These are phyloP conservation scores for Rhodeus uyekii DNA, from an alignment of 2,797 vertebrate genomes.

Conservation along the genomic window DNA sequence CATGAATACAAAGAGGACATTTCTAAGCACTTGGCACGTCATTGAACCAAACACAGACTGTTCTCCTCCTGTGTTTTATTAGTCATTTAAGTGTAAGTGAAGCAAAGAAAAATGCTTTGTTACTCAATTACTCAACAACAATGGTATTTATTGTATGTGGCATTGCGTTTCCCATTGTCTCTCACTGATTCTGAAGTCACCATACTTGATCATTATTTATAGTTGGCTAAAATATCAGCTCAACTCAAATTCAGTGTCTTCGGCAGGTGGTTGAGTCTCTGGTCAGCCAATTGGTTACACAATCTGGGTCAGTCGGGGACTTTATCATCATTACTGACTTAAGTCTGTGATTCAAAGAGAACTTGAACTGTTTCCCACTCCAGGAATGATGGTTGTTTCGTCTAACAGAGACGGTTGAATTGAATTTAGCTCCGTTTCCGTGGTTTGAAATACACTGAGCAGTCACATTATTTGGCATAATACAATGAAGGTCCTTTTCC, in stretches of 20 bases:
- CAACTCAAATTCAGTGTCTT: background rate
- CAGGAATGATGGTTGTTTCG: conserved; percentile 5
- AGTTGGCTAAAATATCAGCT: background rate
- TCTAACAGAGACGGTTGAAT: background rate
- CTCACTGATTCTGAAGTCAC: background rate
- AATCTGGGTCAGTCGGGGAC: conserved; percentile 56
- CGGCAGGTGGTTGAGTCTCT: conserved; percentile 54
- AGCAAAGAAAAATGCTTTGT: background rate
- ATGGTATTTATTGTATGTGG: background rate
- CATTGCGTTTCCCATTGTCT: background rate
- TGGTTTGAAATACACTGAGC: background rate
- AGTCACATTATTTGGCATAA: conserved; percentile 12
- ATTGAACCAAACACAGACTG: background rate
- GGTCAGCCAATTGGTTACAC: conserved; percentile 56
- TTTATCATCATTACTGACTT: conserved; percentile 1
- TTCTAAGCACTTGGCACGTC: background rate
- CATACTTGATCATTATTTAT: background rate
- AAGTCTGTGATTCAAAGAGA: background rate
- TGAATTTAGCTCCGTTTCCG: background rate
- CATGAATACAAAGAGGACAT: too few species aligned
- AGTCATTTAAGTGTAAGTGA: background rate
- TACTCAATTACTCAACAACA: background rate
- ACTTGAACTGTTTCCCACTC: background rate
- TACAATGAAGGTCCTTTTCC: background rate
- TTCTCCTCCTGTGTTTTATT: conserved; percentile 1